These are phyloP conservation scores for Elgonia sp. DNA, from an alignment of 2,888 invertebrate genomes.

Conservation along the genomic window DNA sequence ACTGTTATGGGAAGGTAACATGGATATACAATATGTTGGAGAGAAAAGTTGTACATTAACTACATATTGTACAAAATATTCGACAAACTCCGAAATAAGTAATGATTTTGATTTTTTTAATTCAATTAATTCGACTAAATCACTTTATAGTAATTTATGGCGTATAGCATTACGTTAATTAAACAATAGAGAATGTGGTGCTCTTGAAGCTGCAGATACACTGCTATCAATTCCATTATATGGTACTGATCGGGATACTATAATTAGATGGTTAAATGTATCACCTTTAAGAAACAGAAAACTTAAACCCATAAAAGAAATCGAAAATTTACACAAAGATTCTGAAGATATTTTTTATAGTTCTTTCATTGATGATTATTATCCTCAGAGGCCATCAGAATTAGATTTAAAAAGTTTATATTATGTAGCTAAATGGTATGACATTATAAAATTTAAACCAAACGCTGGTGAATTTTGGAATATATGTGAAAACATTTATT, in stretches of 20 bases:
- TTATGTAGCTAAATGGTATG: too few species aligned
- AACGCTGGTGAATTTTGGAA: neutral
- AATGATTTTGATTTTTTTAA: constrained; percentile 63
- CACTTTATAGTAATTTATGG: constrained; percentile 1
- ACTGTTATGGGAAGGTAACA: constrained; percentile 71
- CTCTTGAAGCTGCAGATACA: constrained; percentile 22
- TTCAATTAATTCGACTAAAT: neutral
- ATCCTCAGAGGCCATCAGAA: constrained; percentile 19
- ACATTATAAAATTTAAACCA: constrained; percentile 6
- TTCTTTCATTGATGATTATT: constrained; percentile 21
- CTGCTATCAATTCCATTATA: constrained; percentile 8
- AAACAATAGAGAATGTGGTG: constrained; percentile 17
- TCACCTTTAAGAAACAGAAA: constrained; percentile 13
- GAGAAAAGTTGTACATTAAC: constrained; percentile 79
- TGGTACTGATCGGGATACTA: neutral
- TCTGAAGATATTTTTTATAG: constrained; percentile 8
- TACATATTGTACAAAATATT: constrained; percentile 81
- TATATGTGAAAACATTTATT: neutral
- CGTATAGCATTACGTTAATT: constrained; percentile 4
- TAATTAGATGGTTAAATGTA: constrained; percentile 17
- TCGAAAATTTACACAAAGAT: neutral
- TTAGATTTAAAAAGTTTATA: constrained; percentile 19
- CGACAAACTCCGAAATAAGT: constrained; percentile 80
- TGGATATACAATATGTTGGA: too few species aligned
- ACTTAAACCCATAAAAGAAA: constrained; percentile 12